These are phyloP conservation scores for Catharus bicknelli DNA, from an alignment of 2,113 vertebrate genomes.

Conservation along the genomic window DNA sequence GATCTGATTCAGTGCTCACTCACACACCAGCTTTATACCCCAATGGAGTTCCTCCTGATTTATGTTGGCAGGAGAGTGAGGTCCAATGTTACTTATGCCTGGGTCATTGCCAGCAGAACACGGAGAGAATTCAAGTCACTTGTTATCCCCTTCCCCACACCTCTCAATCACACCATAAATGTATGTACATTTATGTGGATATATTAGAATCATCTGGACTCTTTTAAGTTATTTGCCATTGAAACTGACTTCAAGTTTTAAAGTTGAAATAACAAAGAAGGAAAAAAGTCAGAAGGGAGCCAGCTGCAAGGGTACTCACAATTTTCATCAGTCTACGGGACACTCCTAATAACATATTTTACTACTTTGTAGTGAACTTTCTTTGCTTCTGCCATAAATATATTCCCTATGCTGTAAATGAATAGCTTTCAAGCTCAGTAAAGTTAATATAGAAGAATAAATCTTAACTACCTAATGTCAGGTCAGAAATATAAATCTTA, in stretches of 20 bases:
- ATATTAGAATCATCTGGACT: conserved; percentile 52
- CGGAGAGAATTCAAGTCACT: conserved; percentile 37
- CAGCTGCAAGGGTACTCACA: conserved; percentile 58
- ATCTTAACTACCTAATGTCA: conserved; percentile 70
- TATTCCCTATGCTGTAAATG: conserved; percentile 51
- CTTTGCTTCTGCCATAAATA: conserved; percentile 66
- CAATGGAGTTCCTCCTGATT: conserved; percentile 29
- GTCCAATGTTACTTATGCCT: conserved; percentile 37
- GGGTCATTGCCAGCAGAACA: conserved; percentile 23
- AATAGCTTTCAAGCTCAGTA: conserved; percentile 59
- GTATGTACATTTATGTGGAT: not conserved
- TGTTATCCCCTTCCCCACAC: conserved; percentile 47
- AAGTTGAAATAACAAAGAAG: conserved; percentile 65
- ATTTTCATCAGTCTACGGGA: conserved; percentile 46
- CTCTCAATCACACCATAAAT: conserved; percentile 1
- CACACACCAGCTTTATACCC: conserved; percentile 22
- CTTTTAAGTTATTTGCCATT: conserved; percentile 33
- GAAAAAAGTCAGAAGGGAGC: conserved; percentile 43
- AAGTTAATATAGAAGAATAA: conserved; percentile 64
- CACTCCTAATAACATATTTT: conserved; percentile 60
- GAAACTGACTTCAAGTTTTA: conserved; percentile 46
- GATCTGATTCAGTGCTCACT: conserved; percentile 36
- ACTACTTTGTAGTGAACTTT: conserved; percentile 55
- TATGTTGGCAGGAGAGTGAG: conserved; percentile 25
- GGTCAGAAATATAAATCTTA: conserved; percentile 72